A percentile compares a stretch with the other conserved stretches of the same genome.
Evolutionary conservation across 2,888 invertebrate genomes (phyloP).

Genomic region (Alitta virens): DNA sequence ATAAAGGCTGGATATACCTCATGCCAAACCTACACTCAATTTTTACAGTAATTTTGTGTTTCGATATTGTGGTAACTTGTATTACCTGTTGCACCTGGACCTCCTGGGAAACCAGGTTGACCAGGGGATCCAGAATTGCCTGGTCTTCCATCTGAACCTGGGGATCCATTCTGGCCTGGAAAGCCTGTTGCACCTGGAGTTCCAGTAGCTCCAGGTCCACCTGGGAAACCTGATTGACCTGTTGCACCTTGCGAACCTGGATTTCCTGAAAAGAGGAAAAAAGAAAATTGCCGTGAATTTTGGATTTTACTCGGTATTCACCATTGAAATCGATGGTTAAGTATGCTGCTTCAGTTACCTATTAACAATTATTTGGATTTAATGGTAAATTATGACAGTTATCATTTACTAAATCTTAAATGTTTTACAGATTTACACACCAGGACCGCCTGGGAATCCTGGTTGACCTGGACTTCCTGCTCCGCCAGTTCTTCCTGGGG

Average conservation of each 20-base stretch:
- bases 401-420: too few species aligned
- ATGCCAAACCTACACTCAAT: too few species aligned
- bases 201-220: background rate
- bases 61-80: too few species aligned
- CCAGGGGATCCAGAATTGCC: conserved; percentile 13
- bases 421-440: background rate
- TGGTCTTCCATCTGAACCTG: conserved; percentile 14
- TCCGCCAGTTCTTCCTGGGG: background rate
- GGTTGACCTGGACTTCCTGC: background rate
- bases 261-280: background rate
- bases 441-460: conserved; percentile 13
- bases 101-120: conserved; percentile 9
- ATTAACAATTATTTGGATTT: too few species aligned
- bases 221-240: background rate
- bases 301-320: background rate
- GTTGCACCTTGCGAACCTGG: background rate
- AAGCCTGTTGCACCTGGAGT: background rate
- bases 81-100: conserved; percentile 5
- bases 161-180: conserved; percentile 12
- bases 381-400: too few species aligned
- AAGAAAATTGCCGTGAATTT: background rate
- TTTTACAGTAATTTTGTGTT: too few species aligned
- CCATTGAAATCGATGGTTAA: too few species aligned
- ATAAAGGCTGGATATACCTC: too few species aligned
- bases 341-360: too few species aligned